These are phyloP conservation scores for Mixornis gularis DNA, from an alignment of 2,113 vertebrate genomes.

Conservation along the genomic window DNA sequence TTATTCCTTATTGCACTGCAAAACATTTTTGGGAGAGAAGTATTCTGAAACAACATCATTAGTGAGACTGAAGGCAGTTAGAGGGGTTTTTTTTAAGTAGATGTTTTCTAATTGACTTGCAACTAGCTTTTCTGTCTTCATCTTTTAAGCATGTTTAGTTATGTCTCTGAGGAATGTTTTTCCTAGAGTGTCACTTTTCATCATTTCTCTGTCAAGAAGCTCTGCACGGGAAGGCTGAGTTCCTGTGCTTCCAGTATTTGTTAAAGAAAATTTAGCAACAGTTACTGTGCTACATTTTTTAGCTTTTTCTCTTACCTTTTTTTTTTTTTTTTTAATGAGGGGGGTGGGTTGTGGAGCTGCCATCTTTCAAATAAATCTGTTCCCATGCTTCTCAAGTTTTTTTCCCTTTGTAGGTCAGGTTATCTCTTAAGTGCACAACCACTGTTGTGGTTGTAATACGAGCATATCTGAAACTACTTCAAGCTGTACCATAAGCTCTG, in stretches of 20 bases:
- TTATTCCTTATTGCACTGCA: not conserved
- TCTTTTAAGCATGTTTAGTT: not conserved
- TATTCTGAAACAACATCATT: not conserved
- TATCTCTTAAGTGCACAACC: not conserved
- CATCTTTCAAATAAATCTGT: not conserved
- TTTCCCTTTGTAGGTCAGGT: not conserved
- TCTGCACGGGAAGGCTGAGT: not conserved
- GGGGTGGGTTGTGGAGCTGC: not conserved
- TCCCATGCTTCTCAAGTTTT: not conserved
- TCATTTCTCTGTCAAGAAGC: not conserved
- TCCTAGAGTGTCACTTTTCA: not conserved
- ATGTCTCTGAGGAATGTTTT: not conserved
- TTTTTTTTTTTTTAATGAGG: rapidly evolving
- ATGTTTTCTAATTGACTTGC: not conserved
- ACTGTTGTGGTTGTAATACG: not conserved
- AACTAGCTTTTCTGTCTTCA: not conserved
- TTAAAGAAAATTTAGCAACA: not conserved
- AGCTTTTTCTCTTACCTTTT: rapidly evolving
- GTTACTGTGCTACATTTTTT: not conserved
- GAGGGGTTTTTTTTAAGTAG: not conserved
- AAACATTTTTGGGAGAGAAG: not conserved
- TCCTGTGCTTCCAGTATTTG: not conserved
- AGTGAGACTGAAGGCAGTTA: not conserved
- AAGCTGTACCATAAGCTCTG: not conserved
- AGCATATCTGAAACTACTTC: not conserved